Base-by-base conservation (phyloP, 2,113 vertebrate genomes). In the Gnathonemus longibarbis region DNA sequence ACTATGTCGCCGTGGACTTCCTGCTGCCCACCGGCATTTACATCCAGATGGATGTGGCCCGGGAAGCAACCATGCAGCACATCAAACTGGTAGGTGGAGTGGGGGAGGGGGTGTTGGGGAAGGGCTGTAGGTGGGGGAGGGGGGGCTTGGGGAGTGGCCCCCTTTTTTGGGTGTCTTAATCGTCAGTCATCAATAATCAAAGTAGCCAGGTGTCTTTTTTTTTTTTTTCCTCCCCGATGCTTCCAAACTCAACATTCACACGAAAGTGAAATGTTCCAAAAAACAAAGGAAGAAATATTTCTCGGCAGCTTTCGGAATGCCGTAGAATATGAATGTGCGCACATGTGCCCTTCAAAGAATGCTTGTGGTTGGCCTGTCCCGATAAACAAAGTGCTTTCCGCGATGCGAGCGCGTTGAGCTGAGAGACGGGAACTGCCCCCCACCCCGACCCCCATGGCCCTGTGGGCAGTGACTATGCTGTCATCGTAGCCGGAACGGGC, bases 1-100 rank as follows among this genome's bases (percentile, higher is more conserved):
- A 95, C 94, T 96, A 96, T 92, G 95, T 99, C 93, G 95, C 96
- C 46, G 97, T 99, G 95, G 98, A 99, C 93, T 98, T 99, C 94
- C 95, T 99, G 91, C 96, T 99, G 93, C 98, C 98, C 93, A 98
- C 98, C 89, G 98, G 98, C 90, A 98, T 99, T 92, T 99, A 98
- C 94, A 98, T 99, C 94, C 98, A 98, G 93, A 94, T 99, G 97
- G 97, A 98, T 0, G 98, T 99, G 89, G 97, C 98, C 58, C 96
- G 97, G 87, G 98, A 98, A 94, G 97, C 98, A 89, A 98, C 98
- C 90, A 98, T 99, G 92, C 97, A 97, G 93, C 95, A 97, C 91
- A 99, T 99, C 96, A 99, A 99, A 93, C 97, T 98, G 96, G 98
- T 99, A 94, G 94, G 94, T 15, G 85, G 8, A 0, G 45, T 48